Percentiles rank a stretch among this genome's conserved stretches.
These are phyloP conservation scores for Eupeodes latifasciatus DNA, from an alignment of 2,888 invertebrate species.

Conservation along the genomic window DNA sequence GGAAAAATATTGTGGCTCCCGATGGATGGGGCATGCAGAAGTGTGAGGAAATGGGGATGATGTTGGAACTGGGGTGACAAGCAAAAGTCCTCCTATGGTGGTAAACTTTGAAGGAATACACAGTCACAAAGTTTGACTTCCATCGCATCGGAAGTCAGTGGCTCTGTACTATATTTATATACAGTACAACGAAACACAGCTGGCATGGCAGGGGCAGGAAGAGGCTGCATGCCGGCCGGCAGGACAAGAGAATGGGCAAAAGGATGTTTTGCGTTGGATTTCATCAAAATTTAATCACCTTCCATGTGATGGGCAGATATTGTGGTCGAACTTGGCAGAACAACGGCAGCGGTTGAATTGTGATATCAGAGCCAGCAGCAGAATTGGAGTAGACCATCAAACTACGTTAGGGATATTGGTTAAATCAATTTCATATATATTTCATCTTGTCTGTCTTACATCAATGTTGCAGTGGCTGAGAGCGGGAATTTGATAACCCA, in stretches of 20 bases:
- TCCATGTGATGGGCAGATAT: slow-evolving; percentile 71
- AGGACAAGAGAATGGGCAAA: background rate
- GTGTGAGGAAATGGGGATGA: background rate
- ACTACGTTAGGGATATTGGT: slow-evolving; percentile 44
- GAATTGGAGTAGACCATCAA: slow-evolving; percentile 18
- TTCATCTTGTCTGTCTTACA: slow-evolving; percentile 56
- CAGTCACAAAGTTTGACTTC: slow-evolving; percentile 58
- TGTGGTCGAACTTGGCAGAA: slow-evolving; percentile 64
- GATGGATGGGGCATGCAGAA: background rate
- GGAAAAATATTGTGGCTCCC: slow-evolving; percentile 61
- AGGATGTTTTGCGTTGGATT: slow-evolving; percentile 63
- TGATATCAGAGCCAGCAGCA: slow-evolving; percentile 44
- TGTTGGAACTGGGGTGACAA: too few relatives aligned
- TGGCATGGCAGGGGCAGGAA: background rate
- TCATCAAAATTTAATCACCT: slow-evolving; percentile 74
- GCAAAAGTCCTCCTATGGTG: slow-evolving; percentile 14
- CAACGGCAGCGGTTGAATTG: slow-evolving; percentile 53
- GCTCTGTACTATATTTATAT: background rate
- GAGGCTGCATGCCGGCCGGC: too few relatives aligned
- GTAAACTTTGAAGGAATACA: slow-evolving; percentile 24
- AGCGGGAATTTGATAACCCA: slow-evolving; percentile 26
- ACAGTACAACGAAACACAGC: slow-evolving; percentile 45
- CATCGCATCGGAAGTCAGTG: slow-evolving; percentile 17
- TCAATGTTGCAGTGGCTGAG: slow-evolving; percentile 59
- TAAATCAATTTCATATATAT: slow-evolving; percentile 68